These are phyloP conservation scores for Tarsius wallacei DNA, from an alignment of 2,797 vertebrate genomes.

Conservation along the genomic window DNA sequence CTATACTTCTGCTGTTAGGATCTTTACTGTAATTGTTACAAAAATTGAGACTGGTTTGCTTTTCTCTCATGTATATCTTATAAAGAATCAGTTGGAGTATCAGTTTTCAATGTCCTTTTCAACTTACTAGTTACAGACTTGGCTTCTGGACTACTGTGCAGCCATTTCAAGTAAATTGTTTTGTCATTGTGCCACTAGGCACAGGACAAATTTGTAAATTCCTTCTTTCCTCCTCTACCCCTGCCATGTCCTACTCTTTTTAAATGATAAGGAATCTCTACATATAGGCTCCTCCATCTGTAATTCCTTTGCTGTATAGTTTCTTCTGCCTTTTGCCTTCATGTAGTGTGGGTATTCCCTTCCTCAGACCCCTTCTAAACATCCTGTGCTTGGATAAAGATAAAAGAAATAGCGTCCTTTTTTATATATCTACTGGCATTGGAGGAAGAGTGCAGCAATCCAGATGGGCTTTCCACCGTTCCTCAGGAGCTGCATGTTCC, in stretches of 20 bases:
- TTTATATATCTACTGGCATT: conserved; percentile 42
- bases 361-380: conserved; percentile 67
- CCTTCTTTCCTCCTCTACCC: not conserved
- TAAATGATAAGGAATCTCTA: conserved; percentile 76
- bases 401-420: conserved; percentile 50
- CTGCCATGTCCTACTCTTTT: conserved; percentile 22
- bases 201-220: conserved; percentile 37
- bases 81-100: conserved; percentile 29
- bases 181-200: not conserved
- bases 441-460: conserved; percentile 2
- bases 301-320: conserved; percentile 53
- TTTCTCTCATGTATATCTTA: conserved; percentile 44
- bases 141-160: conserved; percentile 43
- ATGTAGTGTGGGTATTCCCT: conserved; percentile 74
- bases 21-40: not conserved
- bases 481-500: conserved; percentile 59
- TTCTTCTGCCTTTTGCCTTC: conserved; percentile 76
- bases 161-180: conserved; percentile 47
- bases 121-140: conserved; percentile 29
- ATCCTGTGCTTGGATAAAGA: conserved; percentile 47
- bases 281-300: not conserved
- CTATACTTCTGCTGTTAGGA: not conserved
- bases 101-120: conserved; percentile 51
- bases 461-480: conserved; percentile 20
- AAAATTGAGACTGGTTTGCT: conserved; percentile 42